Conservation (phyloP, 2,113 vertebrate genomes). For the Coptodon rendalli region DNA sequence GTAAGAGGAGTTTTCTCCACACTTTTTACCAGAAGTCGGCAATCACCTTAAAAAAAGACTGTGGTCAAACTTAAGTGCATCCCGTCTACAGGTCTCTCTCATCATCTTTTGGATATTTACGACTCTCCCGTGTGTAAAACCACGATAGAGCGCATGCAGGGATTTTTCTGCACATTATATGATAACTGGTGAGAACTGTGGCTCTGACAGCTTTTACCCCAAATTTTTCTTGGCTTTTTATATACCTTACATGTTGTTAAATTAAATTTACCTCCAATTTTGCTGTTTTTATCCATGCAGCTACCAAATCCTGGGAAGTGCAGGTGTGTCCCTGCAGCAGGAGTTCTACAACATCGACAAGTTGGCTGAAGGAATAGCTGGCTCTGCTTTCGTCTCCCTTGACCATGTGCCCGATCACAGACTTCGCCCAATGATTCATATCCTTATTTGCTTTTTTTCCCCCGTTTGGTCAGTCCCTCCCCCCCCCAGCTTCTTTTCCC, state of each 20-base stretch:
- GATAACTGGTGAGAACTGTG: constrained; percentile 85
- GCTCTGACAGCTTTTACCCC: not conserved
- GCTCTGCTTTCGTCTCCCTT: constrained; percentile 83
- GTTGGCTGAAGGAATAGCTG: constrained; percentile 79
- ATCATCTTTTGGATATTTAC: constrained; percentile 79
- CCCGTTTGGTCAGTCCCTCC: not conserved
- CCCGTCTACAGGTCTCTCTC: constrained; percentile 77
- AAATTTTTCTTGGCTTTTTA: not conserved
- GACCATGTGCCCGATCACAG: constrained; percentile 90
- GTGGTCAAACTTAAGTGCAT: not conserved
- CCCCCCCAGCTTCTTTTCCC: not conserved
- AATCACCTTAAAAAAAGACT: not conserved
- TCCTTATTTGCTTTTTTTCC: constrained; percentile 70
- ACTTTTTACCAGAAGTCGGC: not conserved
- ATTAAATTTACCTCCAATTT: not conserved
- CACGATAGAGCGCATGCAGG: constrained; percentile 87
- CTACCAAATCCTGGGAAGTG: constrained; percentile 85
- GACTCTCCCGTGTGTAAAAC: constrained; percentile 85
- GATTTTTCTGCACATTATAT: constrained; percentile 86
- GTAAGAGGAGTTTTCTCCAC: constrained; percentile 59
- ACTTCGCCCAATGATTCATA: constrained; percentile 90
- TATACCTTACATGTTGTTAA: not conserved
- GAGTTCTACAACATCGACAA: constrained; percentile 89
- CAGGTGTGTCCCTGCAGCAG: constrained; percentile 84
- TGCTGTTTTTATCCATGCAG: constrained; percentile 50